phyloP scores from a whole-genome alignment of 2,888 invertebrate species.

The Leptothorax acervorum region DNA sequence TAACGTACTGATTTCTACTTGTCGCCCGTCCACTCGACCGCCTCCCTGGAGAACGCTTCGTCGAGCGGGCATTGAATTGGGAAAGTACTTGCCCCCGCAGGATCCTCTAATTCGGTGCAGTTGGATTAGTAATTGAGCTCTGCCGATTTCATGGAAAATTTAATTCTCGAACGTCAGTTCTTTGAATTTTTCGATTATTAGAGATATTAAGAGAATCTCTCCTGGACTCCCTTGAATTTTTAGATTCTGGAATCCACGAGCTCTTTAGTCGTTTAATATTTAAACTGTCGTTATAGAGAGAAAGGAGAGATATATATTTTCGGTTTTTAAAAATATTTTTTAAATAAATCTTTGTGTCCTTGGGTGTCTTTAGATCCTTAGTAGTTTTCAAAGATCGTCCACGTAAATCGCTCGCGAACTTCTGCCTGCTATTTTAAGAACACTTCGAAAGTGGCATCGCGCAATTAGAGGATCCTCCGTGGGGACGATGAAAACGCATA shows the following conservation, averaged over 20 bases:
- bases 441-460: conserved; percentile 42
- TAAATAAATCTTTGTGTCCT: not conserved
- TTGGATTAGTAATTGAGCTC: not conserved
- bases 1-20: conserved; percentile 24
- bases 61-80: not conserved
- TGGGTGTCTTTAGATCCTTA: not conserved
- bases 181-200: not conserved
- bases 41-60: not conserved
- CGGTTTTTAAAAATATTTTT: not conserved
- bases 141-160: not conserved
- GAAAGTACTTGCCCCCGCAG: not conserved
- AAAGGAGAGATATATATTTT: not conserved
- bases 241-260: not conserved
- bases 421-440: conserved; percentile 4
- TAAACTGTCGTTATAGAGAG: not conserved
- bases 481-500: conserved; percentile 63
- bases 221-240: not conserved
- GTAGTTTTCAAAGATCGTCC: not conserved
- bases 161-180: not conserved
- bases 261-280: not conserved
- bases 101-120: conserved; percentile 13
- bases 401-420: not conserved
- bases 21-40: conserved; percentile 15
- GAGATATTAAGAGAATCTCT: not conserved
- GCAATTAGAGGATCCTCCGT: conserved; percentile 65